Conservation (phyloP, 2,888 invertebrate species). For the Synergus laeviventris region DNA sequence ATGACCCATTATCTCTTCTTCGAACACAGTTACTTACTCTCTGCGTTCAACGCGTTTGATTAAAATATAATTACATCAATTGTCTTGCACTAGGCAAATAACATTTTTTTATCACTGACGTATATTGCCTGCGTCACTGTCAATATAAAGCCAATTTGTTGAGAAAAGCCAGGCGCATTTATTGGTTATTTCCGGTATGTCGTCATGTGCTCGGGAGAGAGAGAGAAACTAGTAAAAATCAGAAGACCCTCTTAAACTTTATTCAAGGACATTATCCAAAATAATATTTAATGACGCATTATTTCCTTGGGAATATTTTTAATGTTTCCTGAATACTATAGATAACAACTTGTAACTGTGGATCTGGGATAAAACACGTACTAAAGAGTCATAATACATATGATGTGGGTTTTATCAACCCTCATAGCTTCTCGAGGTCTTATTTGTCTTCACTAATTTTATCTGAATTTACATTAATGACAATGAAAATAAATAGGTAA, state of each 20-base stretch:
- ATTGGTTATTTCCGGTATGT: too few species aligned
- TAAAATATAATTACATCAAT: conserved; percentile 4
- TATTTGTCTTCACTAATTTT: neutral
- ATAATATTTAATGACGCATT: too few species aligned
- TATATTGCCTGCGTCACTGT: too few species aligned
- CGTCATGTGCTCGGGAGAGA: too few species aligned
- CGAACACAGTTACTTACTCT: conserved; percentile 47
- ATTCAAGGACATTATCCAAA: too few species aligned
- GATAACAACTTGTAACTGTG: neutral
- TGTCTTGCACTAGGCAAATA: neutral
- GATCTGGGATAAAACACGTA: neutral
- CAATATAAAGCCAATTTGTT: too few species aligned
- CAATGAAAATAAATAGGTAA: too few species aligned
- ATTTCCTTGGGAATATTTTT: neutral
- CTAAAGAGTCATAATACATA: neutral
- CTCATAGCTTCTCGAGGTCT: neutral
- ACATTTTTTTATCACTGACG: neutral
- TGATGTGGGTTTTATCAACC: conserved; percentile 24
- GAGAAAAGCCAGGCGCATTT: too few species aligned
- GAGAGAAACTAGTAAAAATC: too few species aligned
- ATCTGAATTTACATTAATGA: neutral
- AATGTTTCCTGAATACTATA: neutral
- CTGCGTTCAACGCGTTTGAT: neutral
- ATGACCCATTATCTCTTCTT: conserved; percentile 54
- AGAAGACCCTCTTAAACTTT: too few species aligned